Evolutionary conservation across 2,888 invertebrate species (phyloP), one percentile per base, ranked within the genome.

Genomic region (Dexiosoma caninum): DNA sequence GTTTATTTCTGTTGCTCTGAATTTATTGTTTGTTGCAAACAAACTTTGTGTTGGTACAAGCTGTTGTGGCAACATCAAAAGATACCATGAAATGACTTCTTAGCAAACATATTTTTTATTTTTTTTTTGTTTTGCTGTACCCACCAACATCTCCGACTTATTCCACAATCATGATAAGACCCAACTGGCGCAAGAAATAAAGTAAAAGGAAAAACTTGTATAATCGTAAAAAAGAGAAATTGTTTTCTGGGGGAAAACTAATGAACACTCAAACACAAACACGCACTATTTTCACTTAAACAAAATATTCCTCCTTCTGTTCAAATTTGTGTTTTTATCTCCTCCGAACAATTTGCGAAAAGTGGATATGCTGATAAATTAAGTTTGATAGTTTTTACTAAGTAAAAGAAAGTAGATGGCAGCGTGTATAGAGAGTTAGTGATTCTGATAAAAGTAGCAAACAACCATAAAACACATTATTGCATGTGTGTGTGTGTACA

Each of bases 281-380:
- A 53, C 51, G 16, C 30, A 14, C 51, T 14, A 9, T 12, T 30
- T 32, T 30, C 27, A 37, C 46, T 30, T 14, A 57, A 21, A 9
- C 1, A 14, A 9, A 12, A 2, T 27, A 19, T 32, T 16, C 23
- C 27, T 23, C 19, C 40, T 44, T 67, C 49, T 37, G 57, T 55
- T n/a, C 44, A 32, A 57, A n/a, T 67, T 59, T 32, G 49, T 49
- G 10, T 55, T 46, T 35, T 44, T 44, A 19, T 27, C 57, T 57
- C 37, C 57, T 57, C 37, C 55, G n/a, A 60, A 51, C 40, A 57
- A 40, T 66, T 78, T 64, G 49, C 32, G 53, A 30, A 67, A 46
- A 72, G 60, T 74, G 78, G 64, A 62, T 69, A 62, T 32, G 44
- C 69, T 64, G 74, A 75, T 79, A 79, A 79, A 79, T 75, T 75